These are phyloP conservation scores for Stenoptilia bipunctidactyla DNA, from an alignment of 2,888 invertebrate species.

Conservation along the genomic window DNA sequence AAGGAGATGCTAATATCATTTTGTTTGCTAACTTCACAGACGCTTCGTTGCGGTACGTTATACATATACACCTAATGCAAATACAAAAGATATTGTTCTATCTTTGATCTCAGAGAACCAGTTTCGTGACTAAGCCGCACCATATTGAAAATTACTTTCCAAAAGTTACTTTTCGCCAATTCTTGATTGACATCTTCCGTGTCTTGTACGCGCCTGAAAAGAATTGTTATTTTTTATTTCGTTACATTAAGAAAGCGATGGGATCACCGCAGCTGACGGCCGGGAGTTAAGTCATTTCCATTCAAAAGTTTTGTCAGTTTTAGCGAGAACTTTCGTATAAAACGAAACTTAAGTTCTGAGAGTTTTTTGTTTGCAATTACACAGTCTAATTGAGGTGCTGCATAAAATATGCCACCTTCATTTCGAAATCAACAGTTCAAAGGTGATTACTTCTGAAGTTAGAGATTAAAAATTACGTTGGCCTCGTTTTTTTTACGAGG, in stretches of 20 bases:
- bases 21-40: conserved; percentile 54
- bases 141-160: neutral
- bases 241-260: conserved; percentile 52
- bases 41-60: conserved; percentile 13
- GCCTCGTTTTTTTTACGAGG: conserved; percentile 16
- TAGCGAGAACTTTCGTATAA: conserved; percentile 48
- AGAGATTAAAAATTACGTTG: conserved; percentile 10
- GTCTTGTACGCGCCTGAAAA: conserved; percentile 29
- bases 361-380: conserved; percentile 41
- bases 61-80: neutral
- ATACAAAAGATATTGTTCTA: neutral
- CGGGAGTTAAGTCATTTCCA: conserved; percentile 56
- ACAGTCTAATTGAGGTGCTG: conserved; percentile 34
- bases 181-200: conserved; percentile 14
- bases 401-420: neutral
- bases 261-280: conserved; percentile 61
- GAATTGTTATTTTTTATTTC: conserved; percentile 54
- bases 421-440: conserved; percentile 1
- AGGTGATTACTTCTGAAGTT: conserved; percentile 5
- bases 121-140: neutral
- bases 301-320: conserved; percentile 63
- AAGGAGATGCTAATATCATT: conserved; percentile 55
- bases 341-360: conserved; percentile 44
- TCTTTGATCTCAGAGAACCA: neutral
- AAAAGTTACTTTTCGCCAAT: conserved; percentile 20